Conservation (phyloP, 2,888 invertebrate genomes). For the Ecliptopera silaceata region DNA sequence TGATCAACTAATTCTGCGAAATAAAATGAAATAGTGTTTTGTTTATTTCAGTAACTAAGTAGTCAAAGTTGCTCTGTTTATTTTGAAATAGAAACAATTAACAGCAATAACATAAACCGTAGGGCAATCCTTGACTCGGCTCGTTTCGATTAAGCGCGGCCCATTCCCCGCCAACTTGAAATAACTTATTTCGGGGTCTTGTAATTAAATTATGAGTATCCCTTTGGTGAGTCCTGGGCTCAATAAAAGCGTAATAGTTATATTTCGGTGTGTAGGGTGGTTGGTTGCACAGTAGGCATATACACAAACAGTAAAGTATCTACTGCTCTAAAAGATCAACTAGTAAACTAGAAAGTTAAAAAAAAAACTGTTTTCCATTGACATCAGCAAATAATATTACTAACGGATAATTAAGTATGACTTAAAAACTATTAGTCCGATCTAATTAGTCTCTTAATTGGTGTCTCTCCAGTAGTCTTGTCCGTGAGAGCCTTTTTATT, state of each 20-base stretch:
- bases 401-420: too few species aligned
- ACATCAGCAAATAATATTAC: too few species aligned
- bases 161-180: conserved; percentile 55
- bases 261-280: conserved; percentile 63
- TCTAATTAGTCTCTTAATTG: too few species aligned
- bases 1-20: too few species aligned
- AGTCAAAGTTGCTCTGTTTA: conserved; percentile 11
- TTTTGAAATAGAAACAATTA: conserved; percentile 32
- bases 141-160: conserved; percentile 51
- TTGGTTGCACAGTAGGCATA: conserved; percentile 45
- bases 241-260: conserved; percentile 80
- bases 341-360: too few species aligned
- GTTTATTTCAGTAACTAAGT: not conserved
- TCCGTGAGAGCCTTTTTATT: too few species aligned
- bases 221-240: conserved; percentile 73
- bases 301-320: conserved; percentile 32
- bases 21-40: not conserved
- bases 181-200: conserved; percentile 65
- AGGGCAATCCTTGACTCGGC: conserved; percentile 40
- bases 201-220: conserved; percentile 79
- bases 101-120: conserved; percentile 33
- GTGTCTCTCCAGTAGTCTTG: too few species aligned
- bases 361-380: too few species aligned
- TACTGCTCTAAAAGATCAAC: too few species aligned
- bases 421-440: too few species aligned